phyloP scores from a whole-genome alignment of 2,113 vertebrate species.

The Scortum barcoo region DNA sequence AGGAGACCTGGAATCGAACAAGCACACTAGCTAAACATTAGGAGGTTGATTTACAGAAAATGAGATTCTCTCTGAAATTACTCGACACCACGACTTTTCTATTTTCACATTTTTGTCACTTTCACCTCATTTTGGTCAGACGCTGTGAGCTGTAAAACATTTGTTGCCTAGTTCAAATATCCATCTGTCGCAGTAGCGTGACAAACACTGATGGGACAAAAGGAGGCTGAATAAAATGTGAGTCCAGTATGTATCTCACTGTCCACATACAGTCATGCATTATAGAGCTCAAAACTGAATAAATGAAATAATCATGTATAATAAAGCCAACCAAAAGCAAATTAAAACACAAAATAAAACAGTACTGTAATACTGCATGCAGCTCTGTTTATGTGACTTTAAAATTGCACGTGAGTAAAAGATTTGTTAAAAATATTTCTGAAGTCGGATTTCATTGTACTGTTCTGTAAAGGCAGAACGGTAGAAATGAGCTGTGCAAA shows the following conservation, averaged over 20 bases:
- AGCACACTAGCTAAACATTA: conserved; percentile 1
- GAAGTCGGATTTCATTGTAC: neutral
- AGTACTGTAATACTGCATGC: neutral
- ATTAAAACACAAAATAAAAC: neutral
- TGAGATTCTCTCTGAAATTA: neutral
- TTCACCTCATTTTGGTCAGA: neutral
- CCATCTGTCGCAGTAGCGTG: neutral
- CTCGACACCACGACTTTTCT: neutral
- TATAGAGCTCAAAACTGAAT: neutral
- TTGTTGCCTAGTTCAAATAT: neutral
- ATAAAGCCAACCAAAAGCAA: neutral
- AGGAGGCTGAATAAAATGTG: neutral
- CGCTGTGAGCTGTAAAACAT: neutral
- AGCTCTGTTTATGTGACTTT: neutral
- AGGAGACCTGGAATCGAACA: conserved; percentile 8
- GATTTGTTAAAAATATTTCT: neutral
- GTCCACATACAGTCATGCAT: neutral
- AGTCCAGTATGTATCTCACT: conserved; percentile 20
- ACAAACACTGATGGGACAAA: neutral
- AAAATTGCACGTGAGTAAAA: neutral
- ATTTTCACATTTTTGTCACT: neutral
- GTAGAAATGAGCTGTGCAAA: too few species aligned
- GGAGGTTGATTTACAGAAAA: conserved; percentile 1
- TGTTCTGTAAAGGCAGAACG: neutral
- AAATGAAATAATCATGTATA: neutral